Evolutionary conservation across 2,113 vertebrate species (phyloP), one percentile per base, ranked within the genome.

Genomic region (Podilymbus podiceps): DNA sequence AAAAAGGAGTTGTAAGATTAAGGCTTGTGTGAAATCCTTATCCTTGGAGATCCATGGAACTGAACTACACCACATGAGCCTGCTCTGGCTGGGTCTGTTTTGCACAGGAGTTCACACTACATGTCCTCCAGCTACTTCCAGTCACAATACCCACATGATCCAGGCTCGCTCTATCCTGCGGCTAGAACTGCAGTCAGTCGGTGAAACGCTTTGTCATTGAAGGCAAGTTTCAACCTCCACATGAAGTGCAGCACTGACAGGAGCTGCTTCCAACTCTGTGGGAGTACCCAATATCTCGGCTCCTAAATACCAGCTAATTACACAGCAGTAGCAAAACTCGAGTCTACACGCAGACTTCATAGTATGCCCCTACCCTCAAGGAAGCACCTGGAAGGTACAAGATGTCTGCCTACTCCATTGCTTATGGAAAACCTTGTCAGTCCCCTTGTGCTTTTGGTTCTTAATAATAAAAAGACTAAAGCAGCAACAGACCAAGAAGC

Each of bases 21-120:
- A 92, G 31, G 15, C 24, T 18, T 13, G 1, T 24, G 7, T 62
- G 23, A 75, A 66, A 56, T 5, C 10, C 25, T 16, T 40, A 0
- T 44, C n/a, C 25, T 5, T 49, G 12, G 27, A 28, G 7, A 40
- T 8, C 6, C 2, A 44, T 0, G 25, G 28, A 49, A 12, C 28
- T 66, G 28, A 50, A 12, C 7, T 8, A 35, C 11, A 17, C 27
- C 53, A 23, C 19, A 4, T 18, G 15, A 80, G 42, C 11, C 33
- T 46, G 50, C n/a, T 63, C 35, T 28, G 19, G 19, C 14, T 15
- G 24, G 50, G 27, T 23, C 21, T 31, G 31, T 58, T 74, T 38
- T 52, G 25, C 47, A 50, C 42, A 62, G 46, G 16, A 75, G 23
- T 5, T 55, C 47, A 19, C 42, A 42, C 38, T 72, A 27, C 7